Conservation (phyloP, 1,140 invertebrate genomes). For the Yoshiicerus persimilis region DNA sequence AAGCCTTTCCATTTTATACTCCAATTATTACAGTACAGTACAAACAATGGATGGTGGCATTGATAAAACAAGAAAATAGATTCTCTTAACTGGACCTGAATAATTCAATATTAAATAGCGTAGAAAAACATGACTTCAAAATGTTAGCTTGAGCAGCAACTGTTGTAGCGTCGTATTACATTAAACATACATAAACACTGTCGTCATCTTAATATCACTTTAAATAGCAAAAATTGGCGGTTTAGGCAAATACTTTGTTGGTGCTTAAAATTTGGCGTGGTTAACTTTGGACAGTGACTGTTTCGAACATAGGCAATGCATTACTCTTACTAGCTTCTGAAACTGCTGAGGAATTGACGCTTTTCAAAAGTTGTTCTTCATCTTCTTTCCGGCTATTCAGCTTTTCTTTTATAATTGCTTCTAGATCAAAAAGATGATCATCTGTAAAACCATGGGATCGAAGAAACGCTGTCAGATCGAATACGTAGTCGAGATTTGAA, state of each 20-base stretch:
- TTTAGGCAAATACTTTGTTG: not conserved
- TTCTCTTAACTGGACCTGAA: not conserved
- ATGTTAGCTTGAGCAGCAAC: not conserved
- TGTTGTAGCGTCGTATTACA: not conserved
- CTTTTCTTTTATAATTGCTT: conserved; percentile 11
- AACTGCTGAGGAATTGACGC: not conserved
- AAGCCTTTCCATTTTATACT: not conserved
- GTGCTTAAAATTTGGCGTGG: not conserved
- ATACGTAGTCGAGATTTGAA: conserved; percentile 32
- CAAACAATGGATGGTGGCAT: not conserved
- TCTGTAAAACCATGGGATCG: conserved; percentile 26
- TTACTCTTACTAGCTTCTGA: not conserved
- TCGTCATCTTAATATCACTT: not conserved
- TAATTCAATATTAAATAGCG: not conserved
- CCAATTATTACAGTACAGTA: not conserved
- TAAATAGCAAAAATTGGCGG: conserved; percentile 5
- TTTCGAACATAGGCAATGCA: not conserved
- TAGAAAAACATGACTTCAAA: not conserved
- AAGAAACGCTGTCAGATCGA: conserved; percentile 27
- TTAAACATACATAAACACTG: not conserved
- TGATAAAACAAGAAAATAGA: not conserved
- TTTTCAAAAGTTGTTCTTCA: not conserved
- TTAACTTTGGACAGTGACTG: conserved; percentile 5
- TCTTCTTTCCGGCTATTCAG: not conserved
- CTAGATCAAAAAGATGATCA: conserved; percentile 33